These are phyloP conservation scores for Orchesella cincta DNA, from an alignment of 1,140 invertebrate species.

Conservation along the genomic window DNA sequence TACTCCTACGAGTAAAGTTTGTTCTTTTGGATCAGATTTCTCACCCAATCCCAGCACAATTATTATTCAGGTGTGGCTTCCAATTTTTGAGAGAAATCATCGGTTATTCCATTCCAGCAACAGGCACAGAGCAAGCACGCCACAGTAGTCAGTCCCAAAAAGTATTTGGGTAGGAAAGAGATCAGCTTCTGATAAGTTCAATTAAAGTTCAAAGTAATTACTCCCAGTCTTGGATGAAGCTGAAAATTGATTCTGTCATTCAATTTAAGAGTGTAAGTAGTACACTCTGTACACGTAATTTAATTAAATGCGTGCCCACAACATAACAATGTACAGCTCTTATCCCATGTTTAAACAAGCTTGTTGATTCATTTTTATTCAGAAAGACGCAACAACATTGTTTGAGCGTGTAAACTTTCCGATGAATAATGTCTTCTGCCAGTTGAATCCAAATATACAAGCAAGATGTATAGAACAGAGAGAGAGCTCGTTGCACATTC, in stretches of 20 bases:
- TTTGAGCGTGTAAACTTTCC: not conserved
- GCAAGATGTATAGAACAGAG: not conserved
- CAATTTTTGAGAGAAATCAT: constrained; percentile 10
- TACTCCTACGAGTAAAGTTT: no score
- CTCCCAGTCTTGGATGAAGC: not conserved
- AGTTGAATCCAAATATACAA: not conserved
- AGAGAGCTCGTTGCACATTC: not conserved
- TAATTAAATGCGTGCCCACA: constrained; percentile 18
- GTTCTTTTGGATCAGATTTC: not conserved
- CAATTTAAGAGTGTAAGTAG: no score
- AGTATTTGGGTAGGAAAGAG: not conserved
- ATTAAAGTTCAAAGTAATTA: constrained; percentile 6
- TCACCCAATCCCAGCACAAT: not conserved
- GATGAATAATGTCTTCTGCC: constrained; percentile 24
- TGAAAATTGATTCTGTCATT: constrained; percentile 3
- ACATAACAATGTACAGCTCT: not conserved
- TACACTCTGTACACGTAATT: no score
- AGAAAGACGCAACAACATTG: not conserved
- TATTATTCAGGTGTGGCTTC: constrained; percentile 18
- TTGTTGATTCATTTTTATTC: constrained; percentile 3
- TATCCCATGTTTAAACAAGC: constrained; percentile 11
- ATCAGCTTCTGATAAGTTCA: not conserved
- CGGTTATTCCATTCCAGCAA: not conserved
- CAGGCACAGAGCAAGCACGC: not conserved
- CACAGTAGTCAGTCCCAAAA: not conserved